Conservation (phyloP, 1,140 invertebrate genomes). For the Caenorhabditis brenneri region DNA sequence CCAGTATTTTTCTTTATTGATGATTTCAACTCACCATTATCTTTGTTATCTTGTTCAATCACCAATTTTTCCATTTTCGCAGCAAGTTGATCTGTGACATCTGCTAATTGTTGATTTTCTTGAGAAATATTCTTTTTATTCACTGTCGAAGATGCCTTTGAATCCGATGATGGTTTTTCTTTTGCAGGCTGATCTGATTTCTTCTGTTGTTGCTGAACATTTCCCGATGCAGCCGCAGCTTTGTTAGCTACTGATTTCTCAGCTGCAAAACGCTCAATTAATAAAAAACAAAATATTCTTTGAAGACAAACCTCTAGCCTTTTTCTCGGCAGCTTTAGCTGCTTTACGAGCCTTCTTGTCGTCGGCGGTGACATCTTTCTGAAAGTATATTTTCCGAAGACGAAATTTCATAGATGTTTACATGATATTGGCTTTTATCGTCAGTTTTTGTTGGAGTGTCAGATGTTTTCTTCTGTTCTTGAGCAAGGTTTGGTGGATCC, state of each 20-base stretch:
- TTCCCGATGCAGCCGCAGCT: not conserved
- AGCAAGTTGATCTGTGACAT: not conserved
- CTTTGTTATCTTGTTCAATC: not conserved
- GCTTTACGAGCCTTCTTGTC: slow-evolving; percentile 46
- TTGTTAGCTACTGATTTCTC: slow-evolving; percentile 1
- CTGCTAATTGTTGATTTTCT: not conserved
- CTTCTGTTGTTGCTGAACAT: not conserved
- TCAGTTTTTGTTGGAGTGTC: not conserved
- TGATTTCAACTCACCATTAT: not conserved
- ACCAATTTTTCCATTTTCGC: slow-evolving; percentile 14
- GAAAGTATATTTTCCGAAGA: not conserved
- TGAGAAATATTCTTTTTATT: not conserved
- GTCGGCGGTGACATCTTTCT: slow-evolving; percentile 43
- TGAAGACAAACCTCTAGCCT: slow-evolving; percentile 4
- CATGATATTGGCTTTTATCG: not conserved
- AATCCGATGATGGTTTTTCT: not conserved
- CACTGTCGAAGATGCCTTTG: not conserved
- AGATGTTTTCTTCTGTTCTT: not conserved
- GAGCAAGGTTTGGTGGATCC: too few species aligned
- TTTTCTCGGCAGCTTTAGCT: slow-evolving; percentile 47
- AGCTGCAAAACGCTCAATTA: not conserved
- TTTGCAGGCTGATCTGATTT: not conserved
- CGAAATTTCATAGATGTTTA: not conserved
- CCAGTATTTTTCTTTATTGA: not conserved
- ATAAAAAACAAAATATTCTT: not conserved